Evolutionary conservation across 2,113 vertebrate genomes (phyloP), one percentile per base, ranked within the genome.

Genomic region (Ranitomeya variabilis): DNA sequence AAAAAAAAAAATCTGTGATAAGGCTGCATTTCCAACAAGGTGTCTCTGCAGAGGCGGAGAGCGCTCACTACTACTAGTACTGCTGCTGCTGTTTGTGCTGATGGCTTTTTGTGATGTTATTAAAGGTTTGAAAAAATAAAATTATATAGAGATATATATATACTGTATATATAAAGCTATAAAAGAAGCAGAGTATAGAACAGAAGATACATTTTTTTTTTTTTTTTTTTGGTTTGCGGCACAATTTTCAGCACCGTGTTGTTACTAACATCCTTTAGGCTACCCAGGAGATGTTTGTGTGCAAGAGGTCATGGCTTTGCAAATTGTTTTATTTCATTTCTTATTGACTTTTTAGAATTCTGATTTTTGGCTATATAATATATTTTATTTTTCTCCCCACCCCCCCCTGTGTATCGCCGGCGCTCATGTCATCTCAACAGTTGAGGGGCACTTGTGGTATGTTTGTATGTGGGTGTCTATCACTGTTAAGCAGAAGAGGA

Each of bases 401-500:
- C 54, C 9, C 59, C 15, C 14, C 31, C 52, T 54, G 14, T 26
- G 59, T 83, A 45, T 67, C 21, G 45, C 57, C 19, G 59, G 69
- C 87, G 77, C 80, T 73, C 69, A 54, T 54, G 87, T 67, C 60
- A 74, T 82, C 45, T 45, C 60, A 26, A 52, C 73, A 89, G 87
- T 88, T 64, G 69, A 57, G 83, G 87, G 81, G 87, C 71, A 77
- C 59, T 88, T 84, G 87, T 84, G 81, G 51, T 84, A 76, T 88
- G 80, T 83, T 31, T 88, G 37, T 88, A 62, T 74, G 66, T 88
- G 80, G 80, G 80, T 89, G 81, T 89, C 71, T 88, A 73, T 88
- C 87, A 84, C 87, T 89, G 87, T 87, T 73, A 84, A 77, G 80
- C 87, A 84, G 81, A 84, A 67, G 45, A 84, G 87, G 87, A 84